Evolutionary conservation across 2,888 invertebrate genomes (phyloP), one percentile per base, ranked within the genome.

Genomic region (Erebia epiphron): DNA sequence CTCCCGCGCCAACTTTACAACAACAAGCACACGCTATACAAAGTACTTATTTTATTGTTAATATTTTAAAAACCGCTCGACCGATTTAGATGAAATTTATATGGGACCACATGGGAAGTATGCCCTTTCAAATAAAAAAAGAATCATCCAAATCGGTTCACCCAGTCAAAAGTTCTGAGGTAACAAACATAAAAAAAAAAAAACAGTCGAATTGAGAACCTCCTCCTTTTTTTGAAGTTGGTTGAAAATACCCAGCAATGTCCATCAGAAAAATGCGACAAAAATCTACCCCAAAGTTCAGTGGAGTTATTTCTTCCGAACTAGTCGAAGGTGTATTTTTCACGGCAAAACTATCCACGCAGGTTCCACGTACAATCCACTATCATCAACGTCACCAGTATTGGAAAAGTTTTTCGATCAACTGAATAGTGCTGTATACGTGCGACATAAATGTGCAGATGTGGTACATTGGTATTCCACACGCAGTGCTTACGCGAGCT

Each of bases 391-490:
- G 79, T 79, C 81, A 83, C 81, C 26, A 81, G 80, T 82, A 91
- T 91, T 92, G 90, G 91, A 91, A 92, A 92, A 92, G 82, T 92
- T 92, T 92, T 77, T 75, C 77, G 77, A 76, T 76, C 77, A 75
- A 77, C 75, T 86, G 86, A 88, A 87, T 88, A 87, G 90, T 88
- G 86, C 82, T 79, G 77, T 76, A 79, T 87, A 89, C 89, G 90
- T 90, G 88, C 81, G 83, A 86, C 89, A 87, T 89, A 90, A 90
- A 85, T 80, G 74, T 71, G 80, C 87, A 87, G 85, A 86, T 86
- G 87, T 82, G 83, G 78, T 80, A 79, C 82, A 83, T 88, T 87
- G 84, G 86, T 89, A 90, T 90, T 87, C 88, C 76, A 77, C 80
- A 84, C 86, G 85, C 89, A 87, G 84, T 82, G 82, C 83, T 83